These are phyloP conservation scores for Scleropages formosus DNA, from an alignment of 2,797 vertebrate genomes.

Conservation along the genomic window DNA sequence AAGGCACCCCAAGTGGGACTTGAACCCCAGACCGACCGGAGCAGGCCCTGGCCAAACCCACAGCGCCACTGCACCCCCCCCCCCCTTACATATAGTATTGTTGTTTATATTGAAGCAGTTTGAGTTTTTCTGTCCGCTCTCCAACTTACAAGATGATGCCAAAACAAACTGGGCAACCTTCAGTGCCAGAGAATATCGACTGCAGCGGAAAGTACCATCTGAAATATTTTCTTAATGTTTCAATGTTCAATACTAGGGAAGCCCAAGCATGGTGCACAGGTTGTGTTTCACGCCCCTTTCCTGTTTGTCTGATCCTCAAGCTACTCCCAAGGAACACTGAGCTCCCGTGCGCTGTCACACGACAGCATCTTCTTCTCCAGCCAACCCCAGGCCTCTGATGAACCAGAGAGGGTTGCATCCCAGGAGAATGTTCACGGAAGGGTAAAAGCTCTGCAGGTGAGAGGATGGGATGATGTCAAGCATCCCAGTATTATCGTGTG, in stretches of 20 bases:
- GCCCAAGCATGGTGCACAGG: background rate
- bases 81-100: no score
- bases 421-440: constrained; percentile 80
- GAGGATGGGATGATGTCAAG: constrained; percentile 21
- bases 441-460: constrained; percentile 81
- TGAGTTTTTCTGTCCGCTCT: background rate
- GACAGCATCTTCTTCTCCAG: constrained; percentile 86
- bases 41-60: no score
- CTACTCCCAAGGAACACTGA: constrained; percentile 62
- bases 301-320: constrained; percentile 56
- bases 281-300: constrained; percentile 51
- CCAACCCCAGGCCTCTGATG: constrained; percentile 62
- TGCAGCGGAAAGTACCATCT: background rate
- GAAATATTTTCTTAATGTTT: background rate
- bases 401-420: constrained; percentile 75
- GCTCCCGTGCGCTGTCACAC: constrained; percentile 80
- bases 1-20: no score
- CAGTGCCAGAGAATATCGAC: no score
- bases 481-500: background rate
- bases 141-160: background rate
- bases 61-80: no score
- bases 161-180: no score
- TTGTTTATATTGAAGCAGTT: background rate
- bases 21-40: no score
- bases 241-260: background rate